These are phyloP conservation scores for Meteorus colon DNA, from an alignment of 2,888 invertebrate species.

Conservation along the genomic window DNA sequence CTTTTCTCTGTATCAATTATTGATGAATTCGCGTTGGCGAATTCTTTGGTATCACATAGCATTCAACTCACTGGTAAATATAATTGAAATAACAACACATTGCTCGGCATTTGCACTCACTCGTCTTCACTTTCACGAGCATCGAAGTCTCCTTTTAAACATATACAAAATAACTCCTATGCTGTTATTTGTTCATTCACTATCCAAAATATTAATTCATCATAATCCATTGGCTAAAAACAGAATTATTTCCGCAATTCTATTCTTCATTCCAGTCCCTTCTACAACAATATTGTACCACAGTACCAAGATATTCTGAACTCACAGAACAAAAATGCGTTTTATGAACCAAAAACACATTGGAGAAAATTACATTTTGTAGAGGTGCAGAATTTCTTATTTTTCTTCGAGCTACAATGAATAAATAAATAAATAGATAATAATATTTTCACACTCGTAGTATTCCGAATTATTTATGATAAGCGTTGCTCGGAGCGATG, in stretches of 20 bases:
- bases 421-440: slow-evolving; percentile 37
- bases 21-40: background rate
- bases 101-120: background rate
- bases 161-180: background rate
- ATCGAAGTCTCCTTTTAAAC: slow-evolving; percentile 43
- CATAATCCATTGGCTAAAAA: no score
- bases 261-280: background rate
- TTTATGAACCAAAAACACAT: background rate
- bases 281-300: background rate
- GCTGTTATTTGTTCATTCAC: slow-evolving; percentile 13
- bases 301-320: background rate
- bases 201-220: background rate
- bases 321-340: background rate
- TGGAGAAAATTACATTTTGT: background rate
- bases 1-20: background rate
- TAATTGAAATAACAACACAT: slow-evolving; percentile 5
- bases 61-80: background rate
- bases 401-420: background rate
- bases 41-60: background rate
- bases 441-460: slow-evolving; percentile 33
- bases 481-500: slow-evolving; percentile 45
- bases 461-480: slow-evolving; percentile 7
- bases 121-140: slow-evolving; percentile 37
- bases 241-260: background rate
- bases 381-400: background rate